These are phyloP conservation scores for Dipodomys stephensi DNA, from an alignment of 2,113 vertebrate species.

Conservation along the genomic window DNA sequence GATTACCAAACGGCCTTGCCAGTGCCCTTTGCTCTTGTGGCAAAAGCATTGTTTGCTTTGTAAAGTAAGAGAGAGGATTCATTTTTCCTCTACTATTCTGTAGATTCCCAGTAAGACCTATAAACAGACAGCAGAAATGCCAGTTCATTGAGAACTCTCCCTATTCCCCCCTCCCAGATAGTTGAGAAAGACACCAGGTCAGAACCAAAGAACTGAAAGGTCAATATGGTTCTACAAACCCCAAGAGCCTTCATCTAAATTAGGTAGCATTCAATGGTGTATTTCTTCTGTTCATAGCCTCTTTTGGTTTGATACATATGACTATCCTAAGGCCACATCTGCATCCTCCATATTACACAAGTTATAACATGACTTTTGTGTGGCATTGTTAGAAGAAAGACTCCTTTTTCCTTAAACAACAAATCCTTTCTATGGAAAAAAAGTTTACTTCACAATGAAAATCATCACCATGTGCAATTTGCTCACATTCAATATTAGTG, in stretches of 20 bases:
- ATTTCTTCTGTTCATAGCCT: neutral
- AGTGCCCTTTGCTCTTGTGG: neutral
- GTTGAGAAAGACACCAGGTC: neutral
- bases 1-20: no score
- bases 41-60: neutral
- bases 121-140: neutral
- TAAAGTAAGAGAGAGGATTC: neutral
- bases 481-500: neutral
- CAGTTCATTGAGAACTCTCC: neutral
- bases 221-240: neutral
- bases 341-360: neutral
- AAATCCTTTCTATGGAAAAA: neutral
- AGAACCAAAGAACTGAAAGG: neutral
- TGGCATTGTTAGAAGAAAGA: neutral
- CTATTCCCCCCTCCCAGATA: neutral
- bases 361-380: neutral
- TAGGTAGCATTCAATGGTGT: neutral
- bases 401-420: neutral
- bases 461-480: neutral
- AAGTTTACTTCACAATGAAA: neutral
- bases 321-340: neutral
- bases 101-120: neutral
- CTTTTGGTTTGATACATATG: neutral
- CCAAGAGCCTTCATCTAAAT: neutral
- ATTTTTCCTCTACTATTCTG: neutral